Percentiles rank a stretch among this genome's conserved stretches.
Conservation (phyloP, 1,140 invertebrate genomes). For the Reticulitermes speratus region DNA sequence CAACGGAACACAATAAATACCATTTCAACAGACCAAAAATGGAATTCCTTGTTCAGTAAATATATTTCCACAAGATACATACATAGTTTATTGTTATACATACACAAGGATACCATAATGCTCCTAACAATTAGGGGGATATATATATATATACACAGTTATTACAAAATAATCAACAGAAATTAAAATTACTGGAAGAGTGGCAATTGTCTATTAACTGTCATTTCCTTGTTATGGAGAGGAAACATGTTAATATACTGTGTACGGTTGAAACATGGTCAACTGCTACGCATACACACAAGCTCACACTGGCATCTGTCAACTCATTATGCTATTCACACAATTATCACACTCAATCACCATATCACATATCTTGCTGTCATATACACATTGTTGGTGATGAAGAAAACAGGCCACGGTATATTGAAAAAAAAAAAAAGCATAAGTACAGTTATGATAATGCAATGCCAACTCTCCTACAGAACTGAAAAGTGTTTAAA, state of each 20-base stretch:
- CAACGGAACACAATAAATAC: too few relatives aligned
- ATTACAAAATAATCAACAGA: not conserved
- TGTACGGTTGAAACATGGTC: not conserved
- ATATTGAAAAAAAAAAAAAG: not conserved
- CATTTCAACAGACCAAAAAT: not conserved
- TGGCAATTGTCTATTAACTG: not conserved
- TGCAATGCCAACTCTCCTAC: not conserved
- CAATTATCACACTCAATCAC: not conserved
- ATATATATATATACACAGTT: not conserved
- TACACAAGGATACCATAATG: constrained; percentile 10
- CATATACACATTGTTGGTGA: not conserved
- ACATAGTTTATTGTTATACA: constrained; percentile 10
- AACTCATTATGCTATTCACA: not conserved
- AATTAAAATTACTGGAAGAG: constrained; percentile 1
- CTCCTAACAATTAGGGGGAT: not conserved
- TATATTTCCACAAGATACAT: constrained; percentile 17
- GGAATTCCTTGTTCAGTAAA: not conserved
- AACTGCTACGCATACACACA: not conserved
- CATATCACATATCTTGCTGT: not conserved
- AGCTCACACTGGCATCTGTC: not conserved
- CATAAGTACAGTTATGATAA: not conserved
- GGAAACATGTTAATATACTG: not conserved
- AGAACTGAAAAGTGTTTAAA: not conserved
- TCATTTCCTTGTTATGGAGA: not conserved
- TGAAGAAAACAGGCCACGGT: not conserved